Percentiles rank a stretch among this genome's conserved stretches.
phyloP scores from a whole-genome alignment of 2,888 invertebrate genomes.

The Polietes domitor region DNA sequence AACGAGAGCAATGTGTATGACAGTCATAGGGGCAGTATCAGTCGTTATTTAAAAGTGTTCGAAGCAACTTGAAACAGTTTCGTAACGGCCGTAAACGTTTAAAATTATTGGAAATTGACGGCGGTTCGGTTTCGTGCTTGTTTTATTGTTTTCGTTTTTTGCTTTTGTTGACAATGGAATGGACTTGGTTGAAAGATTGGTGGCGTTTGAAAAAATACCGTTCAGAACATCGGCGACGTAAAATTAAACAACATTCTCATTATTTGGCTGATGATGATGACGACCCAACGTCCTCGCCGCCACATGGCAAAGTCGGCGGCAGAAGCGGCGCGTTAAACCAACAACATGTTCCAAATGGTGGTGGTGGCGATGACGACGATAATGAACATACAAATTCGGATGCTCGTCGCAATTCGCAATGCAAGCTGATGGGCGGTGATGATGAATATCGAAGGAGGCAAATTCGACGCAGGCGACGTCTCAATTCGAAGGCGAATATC shows the following conservation, averaged over 20 bases:
- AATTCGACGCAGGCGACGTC: constrained; percentile 55
- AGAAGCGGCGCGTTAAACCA: constrained; percentile 23
- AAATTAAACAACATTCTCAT: constrained; percentile 65
- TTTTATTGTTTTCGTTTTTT: background rate
- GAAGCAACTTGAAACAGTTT: constrained; percentile 4
- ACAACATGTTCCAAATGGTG: constrained; percentile 40
- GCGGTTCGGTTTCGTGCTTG: background rate
- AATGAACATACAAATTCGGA: constrained; percentile 44
- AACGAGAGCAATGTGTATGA: constrained; percentile 12
- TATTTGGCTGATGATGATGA: constrained; percentile 19
- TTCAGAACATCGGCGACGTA: constrained; percentile 50
- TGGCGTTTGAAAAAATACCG: constrained; percentile 86
- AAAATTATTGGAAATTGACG: background rate
- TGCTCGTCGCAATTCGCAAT: constrained; percentile 52
- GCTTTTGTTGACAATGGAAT: constrained; percentile 84
- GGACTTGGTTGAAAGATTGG: constrained; percentile 91
- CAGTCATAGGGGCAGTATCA: constrained; percentile 1
- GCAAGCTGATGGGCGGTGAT: constrained; percentile 40
- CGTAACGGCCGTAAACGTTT: background rate
- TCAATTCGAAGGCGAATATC: constrained; percentile 40
- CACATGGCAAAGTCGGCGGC: background rate
- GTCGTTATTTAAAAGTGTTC: constrained; percentile 20
- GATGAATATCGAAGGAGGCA: constrained; percentile 65
- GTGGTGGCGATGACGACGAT: constrained; percentile 59
- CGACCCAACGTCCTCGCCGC: background rate